A percentile compares a stretch with the other conserved stretches of the same genome.
Evolutionary conservation across 2,888 invertebrate species (phyloP).

Genomic region (Cistogaster globosa): DNA sequence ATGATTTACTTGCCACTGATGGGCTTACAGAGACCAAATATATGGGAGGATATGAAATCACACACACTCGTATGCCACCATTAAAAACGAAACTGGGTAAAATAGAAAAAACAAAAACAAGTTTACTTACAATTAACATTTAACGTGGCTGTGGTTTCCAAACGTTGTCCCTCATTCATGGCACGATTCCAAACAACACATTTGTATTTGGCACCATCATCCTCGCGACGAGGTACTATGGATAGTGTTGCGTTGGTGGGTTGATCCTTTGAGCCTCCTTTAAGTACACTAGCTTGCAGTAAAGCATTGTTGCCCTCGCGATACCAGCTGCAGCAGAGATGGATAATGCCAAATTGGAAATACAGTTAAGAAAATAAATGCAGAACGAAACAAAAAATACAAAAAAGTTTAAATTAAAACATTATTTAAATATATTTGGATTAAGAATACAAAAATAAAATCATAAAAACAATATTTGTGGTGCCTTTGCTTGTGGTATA

Average conservation of each 20-base stretch:
- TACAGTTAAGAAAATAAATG: constrained; percentile 45
- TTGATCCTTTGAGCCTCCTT: constrained; percentile 89
- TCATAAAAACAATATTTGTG: constrained; percentile 4
- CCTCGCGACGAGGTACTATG: constrained; percentile 90
- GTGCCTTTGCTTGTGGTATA: constrained; percentile 15
- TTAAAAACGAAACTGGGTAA: background rate
- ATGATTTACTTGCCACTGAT: constrained; percentile 36
- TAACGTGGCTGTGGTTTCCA: constrained; percentile 91
- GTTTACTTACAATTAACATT: constrained; percentile 93
- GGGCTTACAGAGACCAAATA: constrained; percentile 43
- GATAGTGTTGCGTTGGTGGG: constrained; percentile 90
- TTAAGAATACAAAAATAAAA: constrained; percentile 38
- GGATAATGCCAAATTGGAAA: constrained; percentile 53
- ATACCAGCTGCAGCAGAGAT: constrained; percentile 86
- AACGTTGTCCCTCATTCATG: constrained; percentile 90
- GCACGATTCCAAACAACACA: constrained; percentile 96
- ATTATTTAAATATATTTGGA: constrained; percentile 44
- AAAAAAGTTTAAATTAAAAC: constrained; percentile 28
- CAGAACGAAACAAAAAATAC: constrained; percentile 34
- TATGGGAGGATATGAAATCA: constrained; percentile 15
- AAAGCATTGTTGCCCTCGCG: constrained; percentile 90
- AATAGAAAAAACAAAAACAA: constrained; percentile 46
- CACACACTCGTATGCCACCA: background rate
- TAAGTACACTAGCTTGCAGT: constrained; percentile 87
- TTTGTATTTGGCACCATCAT: constrained; percentile 92